Base-by-base conservation (phyloP, 2,888 invertebrate species). In the Eilema griseolum region DNA sequence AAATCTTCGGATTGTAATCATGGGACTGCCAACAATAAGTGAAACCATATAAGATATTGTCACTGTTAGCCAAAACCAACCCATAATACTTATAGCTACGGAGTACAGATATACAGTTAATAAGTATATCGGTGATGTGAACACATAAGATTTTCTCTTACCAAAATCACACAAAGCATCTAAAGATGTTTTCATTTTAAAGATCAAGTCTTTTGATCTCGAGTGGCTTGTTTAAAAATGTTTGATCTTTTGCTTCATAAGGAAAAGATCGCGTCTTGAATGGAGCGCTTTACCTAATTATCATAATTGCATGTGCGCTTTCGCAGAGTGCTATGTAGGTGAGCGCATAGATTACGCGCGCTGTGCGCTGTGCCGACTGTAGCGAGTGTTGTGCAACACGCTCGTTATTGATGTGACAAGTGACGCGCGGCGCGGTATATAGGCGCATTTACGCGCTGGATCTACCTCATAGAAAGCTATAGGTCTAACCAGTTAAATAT, bases 351-450 rank as follows among this genome's bases (percentile, higher is more conserved):
- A 82, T 82, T 70, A 77, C 72, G 62, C 60, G 81, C 37, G 37
- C 12, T 12, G 37, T 16, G 16, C 41, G 41, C 41, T 41, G 14
- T 16, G 16, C 16, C 41, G 41, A 37, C 80, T 73, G 79, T 77
- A 72, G 16, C 71, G 71, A 26, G 73, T 67, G 67, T 69, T 71
- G 70, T 70, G 76, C 76, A 75, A 77, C 46, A 65, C 16, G 64
- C 57, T 26, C 70, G 74, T 80, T 76, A 81, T 81, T 76, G 79
- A 81, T 80, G 81, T 66, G 74, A 72, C 77, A 74, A 74, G 71
- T 67, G 82, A 75, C 80, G 74, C 37, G 70, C 62, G 73, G 56
- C 52, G 67, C 74, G 78, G 85, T 68, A 79, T 83, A 83, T 76
- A 67, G 73, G 66, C 61, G 64, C 64, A 71, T 66, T 37, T 62